Evolutionary conservation across 1,140 invertebrate species (phyloP).

Genomic region (Asobara japonica): DNA sequence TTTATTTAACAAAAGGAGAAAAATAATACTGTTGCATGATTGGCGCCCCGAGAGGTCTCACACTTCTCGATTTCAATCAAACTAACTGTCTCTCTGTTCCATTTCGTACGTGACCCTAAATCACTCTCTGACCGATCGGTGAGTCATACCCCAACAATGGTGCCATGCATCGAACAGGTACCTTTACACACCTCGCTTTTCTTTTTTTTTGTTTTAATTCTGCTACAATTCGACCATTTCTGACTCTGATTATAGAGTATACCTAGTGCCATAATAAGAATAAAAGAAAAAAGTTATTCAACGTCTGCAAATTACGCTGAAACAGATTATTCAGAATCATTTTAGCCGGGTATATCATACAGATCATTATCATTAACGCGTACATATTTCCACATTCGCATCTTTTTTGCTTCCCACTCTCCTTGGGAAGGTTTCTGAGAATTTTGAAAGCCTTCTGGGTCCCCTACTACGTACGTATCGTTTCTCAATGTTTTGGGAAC

Average conservation of each 20-base stretch:
- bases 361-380: not conserved
- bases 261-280: not conserved
- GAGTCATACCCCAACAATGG: no score
- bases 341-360: not conserved
- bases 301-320: no score
- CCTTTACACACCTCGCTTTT: no score
- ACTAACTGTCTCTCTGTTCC: no score
- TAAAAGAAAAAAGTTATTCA: not conserved
- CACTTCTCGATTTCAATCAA: no score
- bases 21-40: no score
- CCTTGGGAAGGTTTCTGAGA: slow-evolving; percentile 43
- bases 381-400: not conserved
- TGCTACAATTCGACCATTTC: slow-evolving; percentile 7
- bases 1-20: no score
- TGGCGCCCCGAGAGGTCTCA: no score
- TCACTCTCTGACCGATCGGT: no score
- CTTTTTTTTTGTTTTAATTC: not conserved
- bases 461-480: slow-evolving; percentile 40
- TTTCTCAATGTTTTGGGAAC: slow-evolving; percentile 34
- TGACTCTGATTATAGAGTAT: not conserved
- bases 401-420: slow-evolving; percentile 17
- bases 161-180: no score
- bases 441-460: slow-evolving; percentile 39
- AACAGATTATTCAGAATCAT: no score
- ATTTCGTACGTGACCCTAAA: no score